phyloP scores from a whole-genome alignment of 2,888 invertebrate genomes.

The Amblyteles armatorius region DNA sequence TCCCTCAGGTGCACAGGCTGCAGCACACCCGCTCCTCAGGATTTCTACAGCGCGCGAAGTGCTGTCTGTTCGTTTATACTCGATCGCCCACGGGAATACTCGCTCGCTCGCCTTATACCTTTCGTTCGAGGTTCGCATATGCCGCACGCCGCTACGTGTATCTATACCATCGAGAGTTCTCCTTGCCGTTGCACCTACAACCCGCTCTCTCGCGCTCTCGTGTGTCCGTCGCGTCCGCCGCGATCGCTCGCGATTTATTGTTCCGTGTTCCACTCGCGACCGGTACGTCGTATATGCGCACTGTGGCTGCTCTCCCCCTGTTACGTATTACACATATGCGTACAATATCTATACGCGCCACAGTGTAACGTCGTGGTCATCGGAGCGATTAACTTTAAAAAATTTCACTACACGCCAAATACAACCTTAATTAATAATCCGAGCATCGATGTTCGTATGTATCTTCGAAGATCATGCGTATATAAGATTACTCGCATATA shows the following conservation, averaged over 20 bases:
- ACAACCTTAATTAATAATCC: conserved; percentile 64
- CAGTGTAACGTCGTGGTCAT: conserved; percentile 71
- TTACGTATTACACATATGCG: conserved; percentile 50
- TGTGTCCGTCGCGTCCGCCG: conserved; percentile 58
- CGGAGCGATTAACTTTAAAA: conserved; percentile 50
- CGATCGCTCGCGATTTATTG: conserved; percentile 63
- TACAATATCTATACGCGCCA: conserved; percentile 53
- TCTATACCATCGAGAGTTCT: conserved; percentile 31
- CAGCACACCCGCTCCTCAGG: conserved; percentile 25
- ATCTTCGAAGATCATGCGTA: conserved; percentile 23
- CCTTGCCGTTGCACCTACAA: conserved; percentile 55
- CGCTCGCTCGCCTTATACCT: conserved; percentile 35
- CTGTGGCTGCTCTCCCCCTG: conserved; percentile 44
- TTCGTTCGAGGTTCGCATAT: conserved; percentile 30
- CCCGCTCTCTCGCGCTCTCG: conserved; percentile 35
- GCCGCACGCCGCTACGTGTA: conserved; percentile 41
- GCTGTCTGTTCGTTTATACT: conserved; percentile 66
- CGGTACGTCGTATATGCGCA: conserved; percentile 43
- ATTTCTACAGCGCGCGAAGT: conserved; percentile 39
- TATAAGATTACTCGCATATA: conserved; percentile 31
- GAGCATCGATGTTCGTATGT: conserved; percentile 49
- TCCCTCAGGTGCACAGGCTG: conserved; percentile 41
- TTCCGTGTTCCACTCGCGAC: conserved; percentile 51
- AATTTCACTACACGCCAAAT: conserved; percentile 59
- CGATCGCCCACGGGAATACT: conserved; percentile 76